phyloP scores from a whole-genome alignment of 2,113 vertebrate genomes.

The Vanacampus margaritifer region DNA sequence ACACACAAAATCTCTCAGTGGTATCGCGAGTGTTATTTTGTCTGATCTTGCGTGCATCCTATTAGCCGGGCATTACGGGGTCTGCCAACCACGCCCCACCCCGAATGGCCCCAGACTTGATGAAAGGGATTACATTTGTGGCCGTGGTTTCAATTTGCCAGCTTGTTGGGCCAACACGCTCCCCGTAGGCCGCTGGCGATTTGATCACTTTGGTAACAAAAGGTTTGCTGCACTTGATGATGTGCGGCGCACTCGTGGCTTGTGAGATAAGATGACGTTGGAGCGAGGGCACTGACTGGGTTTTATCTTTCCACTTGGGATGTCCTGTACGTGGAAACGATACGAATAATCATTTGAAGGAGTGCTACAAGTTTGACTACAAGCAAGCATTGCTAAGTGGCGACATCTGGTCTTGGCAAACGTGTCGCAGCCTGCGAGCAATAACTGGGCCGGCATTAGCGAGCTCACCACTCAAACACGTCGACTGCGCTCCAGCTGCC shows the following conservation, averaged over 20 bases:
- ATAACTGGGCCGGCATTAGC: conserved; percentile 21
- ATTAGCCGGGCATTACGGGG: not conserved
- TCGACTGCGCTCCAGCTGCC: too few species aligned
- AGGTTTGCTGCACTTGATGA: too few species aligned
- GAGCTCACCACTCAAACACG: conserved; percentile 8
- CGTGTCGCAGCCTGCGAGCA: conserved; percentile 21
- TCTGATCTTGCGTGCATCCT: not conserved
- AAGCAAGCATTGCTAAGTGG: conserved; percentile 27
- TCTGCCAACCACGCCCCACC: not conserved
- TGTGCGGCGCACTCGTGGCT: too few species aligned
- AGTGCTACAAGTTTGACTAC: too few species aligned
- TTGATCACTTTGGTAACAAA: too few species aligned
- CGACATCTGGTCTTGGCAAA: conserved; percentile 50
- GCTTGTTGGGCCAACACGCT: too few species aligned
- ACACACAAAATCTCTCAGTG: conserved; percentile 7
- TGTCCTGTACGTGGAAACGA: not conserved
- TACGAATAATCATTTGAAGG: too few species aligned
- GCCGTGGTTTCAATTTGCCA: not conserved
- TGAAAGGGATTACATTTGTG: not conserved
- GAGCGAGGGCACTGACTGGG: too few species aligned
- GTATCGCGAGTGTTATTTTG: not conserved
- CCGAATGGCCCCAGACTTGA: not conserved
- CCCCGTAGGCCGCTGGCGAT: too few species aligned
- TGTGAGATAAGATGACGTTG: too few species aligned
- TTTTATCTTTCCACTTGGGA: too few species aligned